Conservation (phyloP, 2,113 vertebrate species). For the Struthio camelus region DNA sequence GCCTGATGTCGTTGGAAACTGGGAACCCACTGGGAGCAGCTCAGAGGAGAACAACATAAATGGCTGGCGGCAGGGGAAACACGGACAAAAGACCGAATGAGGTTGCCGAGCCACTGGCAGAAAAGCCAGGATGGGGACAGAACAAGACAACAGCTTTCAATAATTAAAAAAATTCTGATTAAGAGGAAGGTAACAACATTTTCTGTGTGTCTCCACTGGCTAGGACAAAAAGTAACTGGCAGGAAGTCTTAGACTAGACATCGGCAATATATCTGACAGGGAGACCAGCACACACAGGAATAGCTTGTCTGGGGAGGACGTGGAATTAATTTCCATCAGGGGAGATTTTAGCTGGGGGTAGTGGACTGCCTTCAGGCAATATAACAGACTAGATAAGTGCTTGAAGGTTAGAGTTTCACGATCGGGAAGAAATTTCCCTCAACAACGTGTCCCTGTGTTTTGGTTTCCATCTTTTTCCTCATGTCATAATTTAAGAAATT, state of each 20-base stretch:
- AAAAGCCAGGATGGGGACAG: background rate
- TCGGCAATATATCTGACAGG: background rate
- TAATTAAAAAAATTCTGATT: background rate
- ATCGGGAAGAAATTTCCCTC: background rate
- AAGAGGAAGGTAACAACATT: background rate
- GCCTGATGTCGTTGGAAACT: background rate
- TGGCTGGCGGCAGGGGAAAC: background rate
- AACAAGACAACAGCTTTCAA: background rate
- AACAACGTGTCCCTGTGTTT: background rate
- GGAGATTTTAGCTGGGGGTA: background rate
- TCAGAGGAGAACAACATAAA: background rate
- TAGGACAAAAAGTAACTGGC: background rate
- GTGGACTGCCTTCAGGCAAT: background rate
- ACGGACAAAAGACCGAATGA: background rate
- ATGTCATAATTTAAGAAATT: background rate
- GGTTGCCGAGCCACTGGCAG: background rate
- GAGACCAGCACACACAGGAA: background rate
- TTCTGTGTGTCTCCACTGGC: background rate
- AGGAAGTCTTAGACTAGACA: background rate
- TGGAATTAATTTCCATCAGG: background rate
- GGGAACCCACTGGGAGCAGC: background rate
- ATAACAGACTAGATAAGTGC: background rate
- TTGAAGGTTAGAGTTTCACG: background rate
- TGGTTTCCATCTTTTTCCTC: background rate
- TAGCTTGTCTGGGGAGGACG: background rate